phyloP scores from a whole-genome alignment of 2,113 vertebrate genomes.

The Scomber scombrus region DNA sequence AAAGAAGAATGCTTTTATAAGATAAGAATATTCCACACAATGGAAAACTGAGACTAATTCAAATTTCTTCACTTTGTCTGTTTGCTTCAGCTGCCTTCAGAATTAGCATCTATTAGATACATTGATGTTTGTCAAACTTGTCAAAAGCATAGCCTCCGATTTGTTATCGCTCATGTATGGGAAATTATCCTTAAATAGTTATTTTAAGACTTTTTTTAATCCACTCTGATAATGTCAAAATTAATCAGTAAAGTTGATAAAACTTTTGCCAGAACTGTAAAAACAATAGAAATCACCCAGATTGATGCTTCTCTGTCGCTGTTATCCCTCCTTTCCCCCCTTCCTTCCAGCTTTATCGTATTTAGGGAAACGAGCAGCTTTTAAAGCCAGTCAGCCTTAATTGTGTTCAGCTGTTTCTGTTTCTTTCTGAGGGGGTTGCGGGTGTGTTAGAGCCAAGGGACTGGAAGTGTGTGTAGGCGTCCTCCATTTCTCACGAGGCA shows the following conservation, averaged over 20 bases:
- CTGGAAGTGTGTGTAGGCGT: conserved; percentile 58
- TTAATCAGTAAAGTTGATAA: neutral
- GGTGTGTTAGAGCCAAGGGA: conserved; percentile 42
- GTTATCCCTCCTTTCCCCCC: neutral
- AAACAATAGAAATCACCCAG: neutral
- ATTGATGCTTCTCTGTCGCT: conserved; percentile 7
- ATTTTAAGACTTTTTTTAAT: neutral
- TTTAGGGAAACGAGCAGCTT: conserved; percentile 68
- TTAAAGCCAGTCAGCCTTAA: conserved; percentile 74
- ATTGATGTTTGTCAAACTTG: neutral
- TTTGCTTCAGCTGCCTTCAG: neutral
- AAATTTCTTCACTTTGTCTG: neutral
- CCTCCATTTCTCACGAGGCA: conserved; percentile 66
- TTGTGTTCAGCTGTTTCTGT: conserved; percentile 82
- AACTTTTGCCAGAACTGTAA: neutral
- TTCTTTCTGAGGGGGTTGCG: conserved; percentile 45
- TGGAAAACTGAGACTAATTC: conserved; percentile 32
- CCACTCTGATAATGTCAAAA: neutral
- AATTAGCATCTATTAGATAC: neutral
- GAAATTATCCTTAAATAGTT: neutral
- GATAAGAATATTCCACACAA: conserved; percentile 61
- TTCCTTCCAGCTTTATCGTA: conserved; percentile 16
- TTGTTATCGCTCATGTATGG: neutral
- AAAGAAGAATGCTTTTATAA: conserved; percentile 67
- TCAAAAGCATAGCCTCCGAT: neutral